Percentiles rank a stretch among this genome's conserved stretches.
phyloP scores from a whole-genome alignment of 2,797 vertebrate species.

The Meriones psammophilus region DNA sequence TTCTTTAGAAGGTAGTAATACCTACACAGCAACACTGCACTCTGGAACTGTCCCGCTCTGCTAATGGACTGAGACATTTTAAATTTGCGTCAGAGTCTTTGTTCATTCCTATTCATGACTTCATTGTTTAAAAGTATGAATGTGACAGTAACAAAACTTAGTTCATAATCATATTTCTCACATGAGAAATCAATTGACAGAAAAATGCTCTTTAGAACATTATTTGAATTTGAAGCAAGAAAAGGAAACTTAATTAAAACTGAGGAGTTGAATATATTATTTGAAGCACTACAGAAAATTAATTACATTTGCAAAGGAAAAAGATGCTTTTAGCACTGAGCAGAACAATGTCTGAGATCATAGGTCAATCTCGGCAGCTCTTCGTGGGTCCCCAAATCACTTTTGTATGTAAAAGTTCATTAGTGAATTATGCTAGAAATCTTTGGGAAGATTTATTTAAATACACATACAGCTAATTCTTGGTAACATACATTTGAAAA shows the following conservation, averaged over 20 bases:
- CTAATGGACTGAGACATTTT: conserved; percentile 72
- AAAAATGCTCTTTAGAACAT: conserved; percentile 70
- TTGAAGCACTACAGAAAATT: conserved; percentile 74
- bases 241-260: conserved; percentile 79
- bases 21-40: conserved; percentile 27
- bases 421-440: not conserved
- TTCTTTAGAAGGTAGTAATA: conserved; percentile 56
- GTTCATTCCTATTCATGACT: conserved; percentile 68
- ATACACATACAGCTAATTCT: not conserved
- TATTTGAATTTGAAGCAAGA: conserved; percentile 74
- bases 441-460: conserved; percentile 3
- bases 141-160: conserved; percentile 73
- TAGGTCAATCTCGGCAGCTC: conserved; percentile 30
- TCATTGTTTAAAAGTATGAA: conserved; percentile 74
- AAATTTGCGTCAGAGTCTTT: conserved; percentile 60
- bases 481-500: not conserved
- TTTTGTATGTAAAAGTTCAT: conserved; percentile 28
- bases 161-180: conserved; percentile 75
- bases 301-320: conserved; percentile 75
- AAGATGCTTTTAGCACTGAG: conserved; percentile 51
- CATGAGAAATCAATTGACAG: conserved; percentile 75
- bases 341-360: conserved; percentile 21
- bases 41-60: conserved; percentile 62
- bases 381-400: not conserved
- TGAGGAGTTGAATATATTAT: conserved; percentile 66